Conservation (phyloP, 2,888 invertebrate species). For the Rotaria sp. region DNA sequence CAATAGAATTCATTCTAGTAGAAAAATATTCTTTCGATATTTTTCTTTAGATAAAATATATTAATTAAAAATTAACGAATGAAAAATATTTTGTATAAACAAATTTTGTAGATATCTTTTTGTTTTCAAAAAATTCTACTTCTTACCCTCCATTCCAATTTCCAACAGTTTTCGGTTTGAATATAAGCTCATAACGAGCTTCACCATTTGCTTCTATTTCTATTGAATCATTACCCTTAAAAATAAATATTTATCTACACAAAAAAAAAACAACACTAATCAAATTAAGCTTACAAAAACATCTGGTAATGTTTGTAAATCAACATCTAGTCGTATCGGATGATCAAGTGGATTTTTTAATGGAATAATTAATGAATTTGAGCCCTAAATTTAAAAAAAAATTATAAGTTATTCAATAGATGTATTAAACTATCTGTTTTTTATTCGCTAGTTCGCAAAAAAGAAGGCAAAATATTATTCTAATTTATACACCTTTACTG, state of each 20-base stretch:
- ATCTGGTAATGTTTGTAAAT: constrained; percentile 45
- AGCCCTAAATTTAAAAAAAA: neutral
- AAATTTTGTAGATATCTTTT: neutral
- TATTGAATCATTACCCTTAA: constrained; percentile 36
- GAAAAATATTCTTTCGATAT: neutral
- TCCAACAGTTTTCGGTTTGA: constrained; percentile 51
- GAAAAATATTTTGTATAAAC: no score
- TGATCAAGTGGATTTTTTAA: constrained; percentile 54
- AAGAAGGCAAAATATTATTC: no score
- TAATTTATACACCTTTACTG: no score
- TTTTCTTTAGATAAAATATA: neutral
- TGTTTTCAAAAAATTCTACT: neutral
- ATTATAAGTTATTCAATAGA: neutral
- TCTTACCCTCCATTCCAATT: constrained; percentile 49
- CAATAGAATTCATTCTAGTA: neutral
- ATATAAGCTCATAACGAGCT: constrained; percentile 50
- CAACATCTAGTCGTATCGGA: constrained; percentile 48
- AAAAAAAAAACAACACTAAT: neutral
- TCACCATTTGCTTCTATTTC: constrained; percentile 42
- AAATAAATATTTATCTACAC: neutral
- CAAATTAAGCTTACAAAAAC: constrained; percentile 43
- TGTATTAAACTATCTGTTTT: no score
- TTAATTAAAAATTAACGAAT: neutral
- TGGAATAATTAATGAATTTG: constrained; percentile 52
- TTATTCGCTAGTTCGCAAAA: no score